These are phyloP conservation scores for Lophius americanus DNA, from an alignment of 2,797 vertebrate species.

Conservation along the genomic window DNA sequence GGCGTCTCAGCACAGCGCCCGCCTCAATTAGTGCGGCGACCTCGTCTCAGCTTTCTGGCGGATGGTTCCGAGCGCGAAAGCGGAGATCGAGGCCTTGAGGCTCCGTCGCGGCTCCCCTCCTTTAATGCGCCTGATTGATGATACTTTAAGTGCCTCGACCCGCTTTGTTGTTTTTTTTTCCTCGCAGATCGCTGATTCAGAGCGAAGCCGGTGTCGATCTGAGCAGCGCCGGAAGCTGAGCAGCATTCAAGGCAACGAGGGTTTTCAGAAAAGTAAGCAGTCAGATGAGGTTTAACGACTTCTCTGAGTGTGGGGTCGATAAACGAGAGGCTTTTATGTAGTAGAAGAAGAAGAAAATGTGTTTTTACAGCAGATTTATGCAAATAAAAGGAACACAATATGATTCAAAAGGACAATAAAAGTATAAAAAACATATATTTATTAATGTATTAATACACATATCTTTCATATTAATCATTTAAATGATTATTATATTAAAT, in stretches of 20 bases:
- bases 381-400: too few species aligned
- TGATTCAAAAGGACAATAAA: too few species aligned
- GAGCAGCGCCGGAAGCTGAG: conserved; percentile 20
- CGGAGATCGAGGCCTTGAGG: conserved; percentile 30
- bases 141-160: conserved; percentile 54
- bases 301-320: conserved; percentile 10
- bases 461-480: too few species aligned
- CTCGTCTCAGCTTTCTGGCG: conserved; percentile 44
- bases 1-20: conserved; percentile 33
- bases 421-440: too few species aligned
- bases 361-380: too few species aligned
- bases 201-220: conserved; percentile 16
- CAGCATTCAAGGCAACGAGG: conserved; percentile 10
- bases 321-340: conserved; percentile 4
- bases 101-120: conserved; percentile 20
- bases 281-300: conserved; percentile 26
- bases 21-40: conserved; percentile 40
- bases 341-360: too few species aligned
- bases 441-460: too few species aligned
- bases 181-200: conserved; percentile 22
- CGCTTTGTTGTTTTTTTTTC: conserved; percentile 37
- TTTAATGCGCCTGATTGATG: conserved; percentile 53
- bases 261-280: conserved; percentile 20
- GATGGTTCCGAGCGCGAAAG: conserved; percentile 36
- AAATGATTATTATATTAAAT: too few species aligned